Conservation (phyloP, 2,888 invertebrate species). For the Meta bourneti region DNA sequence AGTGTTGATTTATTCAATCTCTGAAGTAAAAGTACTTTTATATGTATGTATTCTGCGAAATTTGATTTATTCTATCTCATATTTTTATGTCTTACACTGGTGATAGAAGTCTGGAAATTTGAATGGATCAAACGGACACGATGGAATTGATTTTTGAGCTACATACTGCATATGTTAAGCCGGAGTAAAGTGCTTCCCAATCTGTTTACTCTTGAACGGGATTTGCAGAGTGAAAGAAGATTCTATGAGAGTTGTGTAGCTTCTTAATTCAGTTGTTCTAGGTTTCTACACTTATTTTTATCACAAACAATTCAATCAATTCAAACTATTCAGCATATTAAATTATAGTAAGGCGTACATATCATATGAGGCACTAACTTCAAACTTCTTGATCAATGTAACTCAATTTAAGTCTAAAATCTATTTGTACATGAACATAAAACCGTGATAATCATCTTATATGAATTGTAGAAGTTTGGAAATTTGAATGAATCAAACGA, state of each 20-base stretch:
- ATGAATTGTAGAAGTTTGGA: background rate
- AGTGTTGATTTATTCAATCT: constrained; percentile 52
- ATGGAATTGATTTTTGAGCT: background rate
- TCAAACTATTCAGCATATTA: no score
- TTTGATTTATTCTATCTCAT: constrained; percentile 32
- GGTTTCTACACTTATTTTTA: no score
- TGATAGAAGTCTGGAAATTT: constrained; percentile 10
- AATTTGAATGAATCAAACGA: constrained; percentile 5
- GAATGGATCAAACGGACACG: constrained; percentile 4
- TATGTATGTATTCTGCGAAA: constrained; percentile 9
- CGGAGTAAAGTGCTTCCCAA: background rate
- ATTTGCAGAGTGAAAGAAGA: background rate
- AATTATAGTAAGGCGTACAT: no score
- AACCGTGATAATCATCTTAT: background rate
- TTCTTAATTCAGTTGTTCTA: no score
- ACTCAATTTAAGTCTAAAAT: no score
- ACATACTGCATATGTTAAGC: background rate
- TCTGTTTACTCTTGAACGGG: background rate
- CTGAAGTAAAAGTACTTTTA: background rate
- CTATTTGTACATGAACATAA: no score
- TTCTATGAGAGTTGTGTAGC: background rate
- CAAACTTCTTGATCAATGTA: no score
- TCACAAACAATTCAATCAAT: no score
- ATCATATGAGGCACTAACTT: no score
- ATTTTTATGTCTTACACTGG: constrained; percentile 2